Conservation (phyloP, 2,113 vertebrate genomes). For the Ceratotherium simum region DNA sequence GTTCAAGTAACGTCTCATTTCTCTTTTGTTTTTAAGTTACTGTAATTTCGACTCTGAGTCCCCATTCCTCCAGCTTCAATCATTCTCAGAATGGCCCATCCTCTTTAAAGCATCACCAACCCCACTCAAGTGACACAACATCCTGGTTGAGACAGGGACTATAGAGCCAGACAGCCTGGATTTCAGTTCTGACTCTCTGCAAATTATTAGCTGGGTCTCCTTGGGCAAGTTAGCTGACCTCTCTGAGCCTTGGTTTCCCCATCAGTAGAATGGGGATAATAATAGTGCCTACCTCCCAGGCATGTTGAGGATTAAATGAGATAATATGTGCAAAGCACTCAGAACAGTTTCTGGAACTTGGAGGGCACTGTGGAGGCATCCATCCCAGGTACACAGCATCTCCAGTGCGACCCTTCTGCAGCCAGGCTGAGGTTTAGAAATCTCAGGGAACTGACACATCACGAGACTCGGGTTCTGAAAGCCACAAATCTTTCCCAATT, state of each 20-base stretch:
- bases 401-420: not conserved
- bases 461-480: not conserved
- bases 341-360: not conserved
- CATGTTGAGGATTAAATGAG: not conserved
- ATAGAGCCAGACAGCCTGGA: not conserved
- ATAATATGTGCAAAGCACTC: not conserved
- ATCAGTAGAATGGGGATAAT: not conserved
- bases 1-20: not conserved
- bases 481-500: not conserved
- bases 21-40: not conserved
- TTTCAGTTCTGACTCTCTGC: not conserved
- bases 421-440: not conserved
- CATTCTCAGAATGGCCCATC: not conserved
- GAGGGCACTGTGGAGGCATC: not conserved
- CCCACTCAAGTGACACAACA: not conserved
- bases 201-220: not conserved
- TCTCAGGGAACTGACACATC: not conserved
- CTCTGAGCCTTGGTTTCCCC: not conserved
- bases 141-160: not conserved
- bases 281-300: not conserved
- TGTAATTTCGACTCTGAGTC: not conserved
- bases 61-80: not conserved
- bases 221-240: not conserved
- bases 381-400: rapidly evolving
- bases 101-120: not conserved